Evolutionary conservation across 2,888 invertebrate genomes (phyloP), one percentile per base, ranked within the genome.

Genomic region (Xestia c-nigrum): DNA sequence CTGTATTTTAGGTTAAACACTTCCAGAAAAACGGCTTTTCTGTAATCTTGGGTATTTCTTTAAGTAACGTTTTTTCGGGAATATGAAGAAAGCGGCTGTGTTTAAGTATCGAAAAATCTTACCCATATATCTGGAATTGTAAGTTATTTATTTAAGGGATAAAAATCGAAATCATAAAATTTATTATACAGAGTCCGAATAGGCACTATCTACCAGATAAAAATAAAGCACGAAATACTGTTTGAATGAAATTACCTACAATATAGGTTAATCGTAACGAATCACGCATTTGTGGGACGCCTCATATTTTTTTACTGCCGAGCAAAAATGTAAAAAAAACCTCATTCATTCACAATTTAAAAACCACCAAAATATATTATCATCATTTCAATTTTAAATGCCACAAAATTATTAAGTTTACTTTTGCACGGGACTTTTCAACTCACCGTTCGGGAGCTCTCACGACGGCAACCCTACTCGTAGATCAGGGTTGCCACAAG

Each of bases 401-500:
- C 21, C 24, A 67, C 64, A 61, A 70, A 61, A 50, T 61, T 50
- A 82, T 57, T 50, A 63, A 78, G 68, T 68, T 73, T 59, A 16
- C 43, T 63, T 55, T 64, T 71, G 57, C 52, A 57, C 46, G 64
- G 71, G 68, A 72, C 55, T 63, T 77, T 66, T 64, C n/a, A 71
- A 47, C 67, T 9, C 21, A 40, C 65, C 52, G 47, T 84, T 74
- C 50, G 43, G 84, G 63, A 40, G 47, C 69, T 72, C 68, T 74
- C 43, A 64, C 46, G 61, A 21, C 38, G 31, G 19, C 70, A 76
- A 78, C 79, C 81, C 84, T 80, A 80, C 73, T 86, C 78, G 67
- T 81, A 82, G 72, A 80, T 81, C 83, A 89, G 78, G 81, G 80
- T 69, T 85, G 78, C 83, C 83, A 74, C 84, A 84, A 86, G 84